A percentile compares a stretch with the other conserved stretches of the same genome.
phyloP scores from a whole-genome alignment of 2,797 vertebrate species.

The Melanotaenia nigrans region DNA sequence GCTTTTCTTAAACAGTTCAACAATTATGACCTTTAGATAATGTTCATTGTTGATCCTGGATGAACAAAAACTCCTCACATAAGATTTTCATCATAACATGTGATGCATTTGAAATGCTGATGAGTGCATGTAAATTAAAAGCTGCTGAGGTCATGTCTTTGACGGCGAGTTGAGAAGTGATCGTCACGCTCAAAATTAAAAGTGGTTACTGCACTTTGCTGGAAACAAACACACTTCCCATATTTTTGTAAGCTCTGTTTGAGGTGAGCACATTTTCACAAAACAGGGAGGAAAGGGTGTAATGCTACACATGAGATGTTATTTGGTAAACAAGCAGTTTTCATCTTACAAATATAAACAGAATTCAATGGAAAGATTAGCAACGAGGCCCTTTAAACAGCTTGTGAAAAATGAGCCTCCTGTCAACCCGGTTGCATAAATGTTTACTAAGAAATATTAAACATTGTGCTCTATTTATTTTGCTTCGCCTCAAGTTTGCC shows the following conservation, averaged over 20 bases:
- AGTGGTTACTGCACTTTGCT: neutral
- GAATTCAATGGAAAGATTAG: slow-evolving; percentile 71
- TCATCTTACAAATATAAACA: slow-evolving; percentile 73
- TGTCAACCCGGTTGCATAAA: slow-evolving; percentile 73
- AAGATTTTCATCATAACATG: neutral
- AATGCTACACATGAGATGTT: slow-evolving; percentile 60
- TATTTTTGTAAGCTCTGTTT: slow-evolving; percentile 47
- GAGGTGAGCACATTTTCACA: slow-evolving; percentile 51
- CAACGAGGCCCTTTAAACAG: slow-evolving; percentile 64
- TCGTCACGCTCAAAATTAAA: neutral
- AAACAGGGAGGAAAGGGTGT: slow-evolving; percentile 2
- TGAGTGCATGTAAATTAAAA: neutral
- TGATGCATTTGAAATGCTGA: slow-evolving; percentile 10
- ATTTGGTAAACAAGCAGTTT: slow-evolving; percentile 72
- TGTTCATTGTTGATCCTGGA: neutral
- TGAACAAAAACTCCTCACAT: neutral
- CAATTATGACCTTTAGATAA: slow-evolving; percentile 12
- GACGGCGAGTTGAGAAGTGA: slow-evolving; percentile 3
- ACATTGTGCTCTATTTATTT: slow-evolving; percentile 81
- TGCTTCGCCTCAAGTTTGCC: slow-evolving; percentile 74
- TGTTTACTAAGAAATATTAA: slow-evolving; percentile 81
- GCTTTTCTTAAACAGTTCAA: neutral
- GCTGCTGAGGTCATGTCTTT: neutral
- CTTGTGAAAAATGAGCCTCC: slow-evolving; percentile 74
- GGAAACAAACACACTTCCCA: slow-evolving; percentile 36